Evolutionary conservation across 2,797 vertebrate species (phyloP).

Genomic region (Lepilemur ruficaudatus): DNA sequence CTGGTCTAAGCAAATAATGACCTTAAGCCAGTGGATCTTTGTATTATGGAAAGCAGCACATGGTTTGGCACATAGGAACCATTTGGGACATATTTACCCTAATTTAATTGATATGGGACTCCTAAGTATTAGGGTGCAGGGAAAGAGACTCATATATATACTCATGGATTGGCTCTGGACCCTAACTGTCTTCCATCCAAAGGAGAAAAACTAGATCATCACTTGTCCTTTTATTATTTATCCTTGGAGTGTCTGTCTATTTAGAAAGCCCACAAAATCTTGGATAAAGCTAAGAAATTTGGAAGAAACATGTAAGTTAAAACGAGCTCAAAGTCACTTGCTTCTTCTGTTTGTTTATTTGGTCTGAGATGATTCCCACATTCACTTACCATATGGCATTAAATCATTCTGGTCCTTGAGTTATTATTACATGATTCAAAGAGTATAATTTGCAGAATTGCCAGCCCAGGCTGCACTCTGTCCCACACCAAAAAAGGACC

Average conservation of each 20-base stretch:
- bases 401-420: conserved; percentile 73
- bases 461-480: conserved; percentile 64
- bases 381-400: conserved; percentile 70
- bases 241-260: conserved; percentile 18
- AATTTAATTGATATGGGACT: not conserved
- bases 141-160: not conserved
- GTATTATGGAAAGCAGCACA: not conserved
- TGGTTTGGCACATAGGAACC: not conserved
- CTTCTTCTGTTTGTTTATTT: conserved; percentile 72
- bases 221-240: not conserved
- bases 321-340: conserved; percentile 62
- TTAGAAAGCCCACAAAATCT: conserved; percentile 34
- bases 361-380: conserved; percentile 57
- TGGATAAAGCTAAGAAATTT: conserved; percentile 61
- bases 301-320: conserved; percentile 28
- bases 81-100: not conserved
- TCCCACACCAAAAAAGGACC: conserved; percentile 61
- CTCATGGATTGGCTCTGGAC: not conserved
- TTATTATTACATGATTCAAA: conserved; percentile 78
- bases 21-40: not conserved
- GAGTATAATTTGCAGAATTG: conserved; percentile 73
- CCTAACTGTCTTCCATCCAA: not conserved
- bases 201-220: not conserved
- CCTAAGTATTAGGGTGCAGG: not conserved
- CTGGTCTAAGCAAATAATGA: not conserved